phyloP scores from a whole-genome alignment of 2,797 vertebrate species.

The Distichodus sexfasciatus region DNA sequence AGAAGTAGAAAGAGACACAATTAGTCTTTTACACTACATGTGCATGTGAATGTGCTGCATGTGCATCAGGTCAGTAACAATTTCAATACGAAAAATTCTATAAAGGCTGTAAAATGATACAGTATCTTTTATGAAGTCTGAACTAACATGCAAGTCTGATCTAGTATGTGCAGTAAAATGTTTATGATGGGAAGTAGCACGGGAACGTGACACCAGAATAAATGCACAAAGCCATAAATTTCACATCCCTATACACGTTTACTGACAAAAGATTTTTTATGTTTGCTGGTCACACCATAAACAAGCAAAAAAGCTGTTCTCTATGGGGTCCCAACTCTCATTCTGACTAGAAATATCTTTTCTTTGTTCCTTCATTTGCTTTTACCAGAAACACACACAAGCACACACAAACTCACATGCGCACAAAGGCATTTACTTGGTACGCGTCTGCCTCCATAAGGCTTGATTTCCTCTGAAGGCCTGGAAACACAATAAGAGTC shows the following conservation, averaged over 20 bases:
- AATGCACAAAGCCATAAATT: not conserved
- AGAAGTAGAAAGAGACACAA: no score
- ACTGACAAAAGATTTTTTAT: not conserved
- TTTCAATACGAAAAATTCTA: no score
- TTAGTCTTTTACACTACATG: no score
- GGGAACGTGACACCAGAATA: not conserved
- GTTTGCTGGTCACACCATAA: not conserved
- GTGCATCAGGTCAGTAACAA: no score
- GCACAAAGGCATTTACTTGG: conserved; percentile 7
- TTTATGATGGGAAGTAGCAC: not conserved
- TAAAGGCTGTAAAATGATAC: no score
- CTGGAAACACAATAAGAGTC: conserved; percentile 44
- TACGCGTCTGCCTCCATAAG: conserved; percentile 33
- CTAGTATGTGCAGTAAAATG: no score
- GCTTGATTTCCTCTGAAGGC: conserved; percentile 32
- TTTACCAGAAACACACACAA: no score
- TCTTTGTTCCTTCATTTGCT: conserved; percentile 23
- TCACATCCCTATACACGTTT: conserved; percentile 2
- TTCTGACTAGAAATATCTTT: conserved; percentile 18
- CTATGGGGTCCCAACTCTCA: not conserved
- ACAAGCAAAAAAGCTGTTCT: not conserved
- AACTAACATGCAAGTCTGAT: no score
- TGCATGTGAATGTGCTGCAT: no score
- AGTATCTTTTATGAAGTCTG: no score
- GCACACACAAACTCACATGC: no score